These are phyloP conservation scores for Egretta garzetta DNA, from an alignment of 2,113 vertebrate species.

Conservation along the genomic window DNA sequence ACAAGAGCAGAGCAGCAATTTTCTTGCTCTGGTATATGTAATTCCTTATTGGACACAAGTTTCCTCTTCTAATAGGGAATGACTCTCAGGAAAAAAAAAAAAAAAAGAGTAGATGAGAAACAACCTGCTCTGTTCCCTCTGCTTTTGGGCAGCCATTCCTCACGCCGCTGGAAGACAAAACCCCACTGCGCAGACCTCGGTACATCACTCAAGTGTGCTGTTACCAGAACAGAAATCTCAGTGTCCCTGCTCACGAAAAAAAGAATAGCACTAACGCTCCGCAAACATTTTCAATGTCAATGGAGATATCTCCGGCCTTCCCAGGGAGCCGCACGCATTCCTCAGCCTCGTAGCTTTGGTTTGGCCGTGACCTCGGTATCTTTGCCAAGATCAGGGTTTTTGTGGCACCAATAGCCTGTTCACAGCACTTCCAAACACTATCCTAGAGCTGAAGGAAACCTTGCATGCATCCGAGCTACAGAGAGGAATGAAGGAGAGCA, in stretches of 20 bases:
- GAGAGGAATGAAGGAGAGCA: accelerated
- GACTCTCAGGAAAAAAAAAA: too few species aligned
- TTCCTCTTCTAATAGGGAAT: neutral
- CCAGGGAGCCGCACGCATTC: neutral
- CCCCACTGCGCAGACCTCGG: accelerated
- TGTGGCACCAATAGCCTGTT: neutral
- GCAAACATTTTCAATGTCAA: neutral
- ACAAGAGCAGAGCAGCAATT: neutral
- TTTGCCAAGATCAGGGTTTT: accelerated
- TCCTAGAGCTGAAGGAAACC: neutral
- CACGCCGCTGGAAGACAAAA: neutral
- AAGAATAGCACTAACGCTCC: neutral
- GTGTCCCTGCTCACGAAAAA: neutral
- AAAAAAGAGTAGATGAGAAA: neutral
- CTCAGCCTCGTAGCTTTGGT: accelerated
- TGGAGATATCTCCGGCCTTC: neutral
- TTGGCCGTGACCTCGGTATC: neutral
- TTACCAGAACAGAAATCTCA: neutral
- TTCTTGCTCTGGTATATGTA: neutral
- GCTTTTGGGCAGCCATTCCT: neutral
- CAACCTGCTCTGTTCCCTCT: accelerated
- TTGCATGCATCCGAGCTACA: accelerated
- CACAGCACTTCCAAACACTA: neutral
- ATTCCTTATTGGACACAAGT: neutral
- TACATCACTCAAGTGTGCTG: accelerated